Evolutionary conservation across 2,797 vertebrate species (phyloP).

Genomic region (Girardinus metallicus): DNA sequence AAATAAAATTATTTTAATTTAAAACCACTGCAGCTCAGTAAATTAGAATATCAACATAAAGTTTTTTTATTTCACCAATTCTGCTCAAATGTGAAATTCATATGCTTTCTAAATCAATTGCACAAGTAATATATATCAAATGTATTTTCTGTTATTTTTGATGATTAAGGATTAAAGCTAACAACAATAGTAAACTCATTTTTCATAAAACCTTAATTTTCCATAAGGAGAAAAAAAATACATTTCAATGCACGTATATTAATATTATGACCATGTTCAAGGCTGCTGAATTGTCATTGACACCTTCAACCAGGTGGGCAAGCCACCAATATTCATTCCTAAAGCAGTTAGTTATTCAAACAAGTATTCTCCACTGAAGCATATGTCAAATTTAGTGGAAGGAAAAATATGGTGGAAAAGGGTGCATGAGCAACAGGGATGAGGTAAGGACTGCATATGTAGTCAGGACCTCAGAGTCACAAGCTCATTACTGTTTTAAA

Average conservation of each 20-base stretch:
- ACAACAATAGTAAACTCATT: neutral
- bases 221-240: neutral
- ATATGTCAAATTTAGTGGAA: neutral
- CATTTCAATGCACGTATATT: neutral
- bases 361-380: neutral
- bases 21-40: neutral
- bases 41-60: neutral
- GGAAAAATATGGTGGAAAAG: neutral
- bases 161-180: neutral
- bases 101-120: neutral
- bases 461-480: neutral
- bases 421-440: neutral
- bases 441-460: neutral
- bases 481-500: neutral
- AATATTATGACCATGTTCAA: neutral
- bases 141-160: neutral
- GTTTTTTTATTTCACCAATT: neutral
- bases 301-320: neutral
- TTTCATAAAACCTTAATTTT: neutral
- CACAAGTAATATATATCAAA: neutral
- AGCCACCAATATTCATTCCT: neutral
- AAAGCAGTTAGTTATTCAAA: neutral
- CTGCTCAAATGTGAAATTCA: neutral
- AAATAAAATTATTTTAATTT: neutral
- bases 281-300: neutral